Evolutionary conservation across 2,113 vertebrate species (phyloP), one percentile per base, ranked within the genome.

Genomic region (Zosterops hypoxanthus): DNA sequence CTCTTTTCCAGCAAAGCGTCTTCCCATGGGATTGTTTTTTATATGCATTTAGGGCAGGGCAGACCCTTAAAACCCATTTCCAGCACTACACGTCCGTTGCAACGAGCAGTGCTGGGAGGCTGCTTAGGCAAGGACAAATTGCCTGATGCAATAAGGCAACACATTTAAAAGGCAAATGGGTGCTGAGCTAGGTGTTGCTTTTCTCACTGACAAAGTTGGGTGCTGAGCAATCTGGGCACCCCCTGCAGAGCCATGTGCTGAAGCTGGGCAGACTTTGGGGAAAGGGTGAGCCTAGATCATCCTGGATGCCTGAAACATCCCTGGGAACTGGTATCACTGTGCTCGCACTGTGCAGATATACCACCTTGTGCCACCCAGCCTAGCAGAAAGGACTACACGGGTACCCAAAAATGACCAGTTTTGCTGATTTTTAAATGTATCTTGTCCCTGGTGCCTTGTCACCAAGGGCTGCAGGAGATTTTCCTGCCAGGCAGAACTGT

Each of bases 351-450:
- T 28, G n/a, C 47, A 36, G 42, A 60, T 28, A 31, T 12, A 9
- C 5, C 25, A 29, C 15, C 6, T 57, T n/a, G 6, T 36, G 25
- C 61, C 56, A 70, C 52, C 25, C 42, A 57, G 22, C 23, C 36
- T 22, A 42, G 28, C n/a, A 79, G 33, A n/a, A 57, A 23, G 20
- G 33, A 22, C 33, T 2, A 0, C 0, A 0, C 3, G 8, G 15
- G 6, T 46, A 50, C 5, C 14, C 11, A 50, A 50, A 50, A 50
- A 22, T 14, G 13, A 14, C 20, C 6, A 5, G 1, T 34, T 59
- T 24, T 13, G 6, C 29, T 89, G 53, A 5, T 17, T 68, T 73
- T 65, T 10, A 41, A 86, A 65, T 29, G 41, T 16, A 4, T 49
- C 19, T 24, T 72, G 28, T 55, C 31, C 21, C 25, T 46, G 8